These are phyloP conservation scores for Stomatorhinus ivindoensis DNA, from an alignment of 2,113 vertebrate species.

Conservation along the genomic window DNA sequence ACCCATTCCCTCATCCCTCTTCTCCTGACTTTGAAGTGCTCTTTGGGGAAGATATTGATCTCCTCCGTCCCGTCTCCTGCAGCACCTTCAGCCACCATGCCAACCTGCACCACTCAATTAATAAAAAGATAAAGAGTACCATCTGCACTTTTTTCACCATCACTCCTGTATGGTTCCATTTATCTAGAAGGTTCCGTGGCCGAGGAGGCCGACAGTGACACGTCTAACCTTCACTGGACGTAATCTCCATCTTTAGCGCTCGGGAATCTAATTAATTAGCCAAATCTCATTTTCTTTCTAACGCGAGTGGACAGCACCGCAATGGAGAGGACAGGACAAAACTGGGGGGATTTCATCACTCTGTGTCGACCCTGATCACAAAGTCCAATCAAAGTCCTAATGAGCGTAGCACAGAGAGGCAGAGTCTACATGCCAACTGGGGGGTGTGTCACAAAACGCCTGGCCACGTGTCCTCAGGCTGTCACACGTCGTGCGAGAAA, in stretches of 20 bases:
- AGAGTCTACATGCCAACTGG: constrained; percentile 30
- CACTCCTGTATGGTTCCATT: constrained; percentile 55
- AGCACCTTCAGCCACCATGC: constrained; percentile 36
- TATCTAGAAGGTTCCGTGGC: constrained; percentile 50
- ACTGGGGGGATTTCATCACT: constrained; percentile 43
- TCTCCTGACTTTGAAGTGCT: constrained; percentile 14
- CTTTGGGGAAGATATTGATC: constrained; percentile 15
- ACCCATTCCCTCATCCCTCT: neutral
- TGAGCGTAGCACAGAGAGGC: constrained; percentile 34
- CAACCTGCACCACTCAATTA: constrained; percentile 56
- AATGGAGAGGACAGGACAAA: constrained; percentile 44
- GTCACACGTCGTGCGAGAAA: neutral
- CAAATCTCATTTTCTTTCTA: constrained; percentile 68
- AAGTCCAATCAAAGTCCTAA: constrained; percentile 42
- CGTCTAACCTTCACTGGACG: constrained; percentile 57
- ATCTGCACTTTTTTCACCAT: constrained; percentile 39
- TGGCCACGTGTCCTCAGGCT: neutral
- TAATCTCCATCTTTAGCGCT: constrained; percentile 71
- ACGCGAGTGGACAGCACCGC: constrained; percentile 60
- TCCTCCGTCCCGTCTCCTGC: neutral
- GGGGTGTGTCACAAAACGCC: neutral
- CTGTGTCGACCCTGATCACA: constrained; percentile 42
- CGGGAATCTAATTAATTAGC: constrained; percentile 70
- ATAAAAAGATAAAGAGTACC: constrained; percentile 50
- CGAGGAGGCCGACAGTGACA: constrained; percentile 54